Conservation (phyloP, 1,140 invertebrate species). For the Papilio polyxenes region DNA sequence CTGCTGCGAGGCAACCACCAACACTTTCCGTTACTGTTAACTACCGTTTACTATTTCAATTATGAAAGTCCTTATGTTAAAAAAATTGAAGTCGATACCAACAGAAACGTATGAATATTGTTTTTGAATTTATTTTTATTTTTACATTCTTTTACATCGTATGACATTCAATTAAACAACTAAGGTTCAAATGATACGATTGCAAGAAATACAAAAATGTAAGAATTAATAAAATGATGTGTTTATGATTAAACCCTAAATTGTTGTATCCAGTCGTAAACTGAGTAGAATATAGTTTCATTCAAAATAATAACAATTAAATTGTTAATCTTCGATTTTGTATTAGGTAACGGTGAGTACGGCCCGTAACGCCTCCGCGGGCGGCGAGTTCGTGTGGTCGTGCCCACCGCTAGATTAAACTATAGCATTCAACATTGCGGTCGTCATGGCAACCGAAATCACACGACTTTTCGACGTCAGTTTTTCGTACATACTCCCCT, state of each 20-base stretch:
- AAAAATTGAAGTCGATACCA: neutral
- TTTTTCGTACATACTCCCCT: slow-evolving; percentile 49
- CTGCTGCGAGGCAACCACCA: slow-evolving; percentile 29
- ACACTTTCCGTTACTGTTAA: slow-evolving; percentile 35
- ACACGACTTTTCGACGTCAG: slow-evolving; percentile 47
- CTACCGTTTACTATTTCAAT: slow-evolving; percentile 36
- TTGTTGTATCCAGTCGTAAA: too few relatives aligned
- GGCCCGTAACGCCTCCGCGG: slow-evolving; percentile 57
- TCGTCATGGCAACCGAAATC: slow-evolving; percentile 60
- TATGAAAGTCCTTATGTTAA: slow-evolving; percentile 18
- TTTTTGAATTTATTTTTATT: too few relatives aligned
- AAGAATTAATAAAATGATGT: too few relatives aligned
- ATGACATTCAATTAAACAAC: too few relatives aligned
- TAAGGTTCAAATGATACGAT: too few relatives aligned
- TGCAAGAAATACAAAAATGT: too few relatives aligned
- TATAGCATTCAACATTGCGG: slow-evolving; percentile 65
- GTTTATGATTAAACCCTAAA: too few relatives aligned
- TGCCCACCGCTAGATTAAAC: slow-evolving; percentile 66
- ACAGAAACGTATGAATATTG: too few relatives aligned
- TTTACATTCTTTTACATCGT: too few relatives aligned
- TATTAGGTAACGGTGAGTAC: slow-evolving; percentile 37
- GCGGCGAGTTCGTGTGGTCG: slow-evolving; percentile 71
- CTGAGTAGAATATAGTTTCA: too few relatives aligned
- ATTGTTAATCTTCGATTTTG: slow-evolving; percentile 25
- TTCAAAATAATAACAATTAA: slow-evolving; percentile 20